phyloP scores from a whole-genome alignment of 2,797 vertebrate genomes.

The Falco columbarius region DNA sequence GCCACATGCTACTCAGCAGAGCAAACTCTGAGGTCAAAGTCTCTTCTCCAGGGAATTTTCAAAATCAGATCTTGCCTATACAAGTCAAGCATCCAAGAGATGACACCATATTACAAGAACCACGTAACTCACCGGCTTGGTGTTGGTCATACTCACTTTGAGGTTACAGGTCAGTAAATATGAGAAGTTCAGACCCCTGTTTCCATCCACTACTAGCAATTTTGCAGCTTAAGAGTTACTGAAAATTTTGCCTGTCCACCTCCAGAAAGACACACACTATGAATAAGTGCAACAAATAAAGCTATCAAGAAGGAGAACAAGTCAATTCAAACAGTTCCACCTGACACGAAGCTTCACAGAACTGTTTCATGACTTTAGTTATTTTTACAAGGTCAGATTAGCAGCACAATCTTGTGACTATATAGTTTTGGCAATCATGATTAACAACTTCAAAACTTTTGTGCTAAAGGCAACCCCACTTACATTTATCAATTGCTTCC shows the following conservation, averaged over 20 bases:
- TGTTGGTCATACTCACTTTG: neutral
- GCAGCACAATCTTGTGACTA: neutral
- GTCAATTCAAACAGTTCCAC: neutral
- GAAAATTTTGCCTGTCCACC: neutral
- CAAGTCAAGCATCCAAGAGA: neutral
- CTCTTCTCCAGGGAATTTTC: neutral
- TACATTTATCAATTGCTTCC: slow-evolving; percentile 28
- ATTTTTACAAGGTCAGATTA: slow-evolving; percentile 6
- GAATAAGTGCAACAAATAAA: neutral
- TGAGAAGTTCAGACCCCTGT: neutral
- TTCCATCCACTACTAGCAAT: neutral
- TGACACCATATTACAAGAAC: neutral
- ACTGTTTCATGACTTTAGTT: neutral
- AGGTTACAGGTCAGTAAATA: neutral
- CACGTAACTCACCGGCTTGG: neutral
- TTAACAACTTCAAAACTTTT: slow-evolving; percentile 28
- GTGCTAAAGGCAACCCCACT: slow-evolving; percentile 27
- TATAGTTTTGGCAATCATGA: slow-evolving; percentile 21
- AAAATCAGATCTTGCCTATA: neutral
- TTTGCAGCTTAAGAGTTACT: neutral
- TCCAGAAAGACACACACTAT: neutral
- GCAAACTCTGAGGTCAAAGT: neutral
- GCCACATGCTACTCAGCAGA: neutral
- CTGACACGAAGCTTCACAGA: neutral
- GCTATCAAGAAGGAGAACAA: neutral